phyloP scores from a whole-genome alignment of 1,140 invertebrate genomes.

The Pogonognathellus flavescens region DNA sequence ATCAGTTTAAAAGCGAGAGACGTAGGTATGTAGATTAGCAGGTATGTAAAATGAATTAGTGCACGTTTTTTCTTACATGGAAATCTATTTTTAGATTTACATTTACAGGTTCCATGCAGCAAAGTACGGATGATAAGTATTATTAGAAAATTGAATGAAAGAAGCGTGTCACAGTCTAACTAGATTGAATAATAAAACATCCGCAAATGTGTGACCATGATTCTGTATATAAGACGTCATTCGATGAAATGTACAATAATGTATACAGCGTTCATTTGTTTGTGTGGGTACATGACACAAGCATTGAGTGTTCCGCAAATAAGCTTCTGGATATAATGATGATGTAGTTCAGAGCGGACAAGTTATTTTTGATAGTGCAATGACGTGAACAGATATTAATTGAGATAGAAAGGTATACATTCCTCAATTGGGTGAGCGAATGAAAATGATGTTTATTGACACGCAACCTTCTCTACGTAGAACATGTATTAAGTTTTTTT shows the following conservation, averaged over 20 bases:
- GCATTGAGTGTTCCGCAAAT: no score
- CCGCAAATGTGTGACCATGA: conserved; percentile 10
- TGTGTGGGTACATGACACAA: conserved; percentile 11
- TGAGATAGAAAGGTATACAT: conserved; percentile 15
- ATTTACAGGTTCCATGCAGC: not conserved
- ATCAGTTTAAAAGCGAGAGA: not conserved
- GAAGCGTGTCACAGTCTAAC: conserved; percentile 16
- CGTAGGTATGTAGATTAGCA: no score
- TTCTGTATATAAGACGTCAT: conserved; percentile 30
- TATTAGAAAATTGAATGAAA: not conserved
- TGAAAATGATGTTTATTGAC: conserved; percentile 20
- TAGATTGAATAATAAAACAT: conserved; percentile 17
- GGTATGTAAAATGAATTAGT: not conserved
- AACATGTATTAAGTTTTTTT: not conserved
- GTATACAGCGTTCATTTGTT: not conserved
- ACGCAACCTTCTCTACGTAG: not conserved
- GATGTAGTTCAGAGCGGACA: conserved; percentile 8
- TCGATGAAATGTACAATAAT: conserved; percentile 6
- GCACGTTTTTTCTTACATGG: not conserved
- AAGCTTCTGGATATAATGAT: not conserved
- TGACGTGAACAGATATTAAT: conserved; percentile 38
- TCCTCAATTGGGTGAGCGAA: conserved; percentile 15
- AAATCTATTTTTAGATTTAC: not conserved
- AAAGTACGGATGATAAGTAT: not conserved
- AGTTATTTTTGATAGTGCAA: conserved; percentile 47